Base-by-base conservation (phyloP, 2,888 invertebrate genomes). In the Schizaphis graminum region DNA sequence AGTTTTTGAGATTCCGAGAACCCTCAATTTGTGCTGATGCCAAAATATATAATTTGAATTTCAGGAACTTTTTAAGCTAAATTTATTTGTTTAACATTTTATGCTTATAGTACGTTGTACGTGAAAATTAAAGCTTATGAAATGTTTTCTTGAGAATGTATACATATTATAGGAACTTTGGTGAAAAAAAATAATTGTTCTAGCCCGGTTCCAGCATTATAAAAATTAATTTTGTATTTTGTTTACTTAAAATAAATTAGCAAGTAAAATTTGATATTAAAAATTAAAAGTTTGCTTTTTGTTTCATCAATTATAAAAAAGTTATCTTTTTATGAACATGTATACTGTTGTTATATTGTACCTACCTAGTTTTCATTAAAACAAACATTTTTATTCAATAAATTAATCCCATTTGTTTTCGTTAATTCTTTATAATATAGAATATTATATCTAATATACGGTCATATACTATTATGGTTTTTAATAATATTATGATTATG, bases 241-340 rank as follows among this genome's bases (percentile, higher is more conserved):
- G 21, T 90, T 77, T 91, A 7, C n/a, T 91, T 91, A 49, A 49
- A 67, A 77, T 77, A 53, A 87, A 87, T 87, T 87, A 89, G 16
- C 28, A 35, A 44, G 26, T 57, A n/a, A 24, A 89, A 89, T 57
- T 35, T 13, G 44, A 26, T 41, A 44, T 89, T 57, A 57, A 56
- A 49, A 91, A 91, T 41, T 53, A 35, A 53, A 91, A 77, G 49
- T 77, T 91, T 90, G 4, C 26, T 49, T 49, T 49, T 77, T 35
- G 11, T 49, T 35, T 47, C 49, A 26, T 49, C 35, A 49, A 90
- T 47, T n/a, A 87, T 49, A 87, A 56, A 53, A 89, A 13, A 26
- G 88, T 89, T 89, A 89, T 89, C 56, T 89, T 24, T 88, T 89
- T 35, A 88, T 53, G 53, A 53, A 13, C 16, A 28, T 47, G 26